These are phyloP conservation scores for Drepana falcataria DNA, from an alignment of 2,888 invertebrate genomes.

Conservation along the genomic window DNA sequence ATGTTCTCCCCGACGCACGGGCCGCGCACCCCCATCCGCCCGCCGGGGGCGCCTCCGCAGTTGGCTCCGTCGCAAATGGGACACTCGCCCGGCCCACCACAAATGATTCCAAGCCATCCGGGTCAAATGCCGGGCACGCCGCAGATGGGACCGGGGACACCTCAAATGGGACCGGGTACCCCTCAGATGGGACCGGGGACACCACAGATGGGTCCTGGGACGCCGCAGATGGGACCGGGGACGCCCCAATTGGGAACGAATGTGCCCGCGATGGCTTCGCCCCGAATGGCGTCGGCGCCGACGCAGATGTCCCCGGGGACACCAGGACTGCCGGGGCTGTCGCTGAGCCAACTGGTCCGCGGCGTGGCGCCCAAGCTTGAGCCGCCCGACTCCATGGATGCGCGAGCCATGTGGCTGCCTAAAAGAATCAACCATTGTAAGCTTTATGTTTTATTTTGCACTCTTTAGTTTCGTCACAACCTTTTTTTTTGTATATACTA, in stretches of 20 bases:
- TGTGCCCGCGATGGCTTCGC: conserved; percentile 63
- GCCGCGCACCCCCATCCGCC: conserved; percentile 52
- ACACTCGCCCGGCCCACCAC: conserved; percentile 27
- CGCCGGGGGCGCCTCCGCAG: conserved; percentile 49
- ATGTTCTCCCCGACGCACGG: conserved; percentile 68
- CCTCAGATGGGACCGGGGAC: conserved; percentile 44
- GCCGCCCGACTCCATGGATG: conserved; percentile 79
- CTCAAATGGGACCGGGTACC: conserved; percentile 38
- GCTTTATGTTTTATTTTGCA: conserved; percentile 57
- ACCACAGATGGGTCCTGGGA: conserved; percentile 47
- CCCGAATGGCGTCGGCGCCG: conserved; percentile 63
- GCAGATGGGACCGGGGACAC: conserved; percentile 32
- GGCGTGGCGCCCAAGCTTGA: conserved; percentile 79
- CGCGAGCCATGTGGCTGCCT: conserved; percentile 81
- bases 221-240: conserved; percentile 45
- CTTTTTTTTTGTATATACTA: conserved; percentile 17
- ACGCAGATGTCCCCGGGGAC: conserved; percentile 69
- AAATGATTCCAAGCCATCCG: conserved; percentile 24
- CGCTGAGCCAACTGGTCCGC: conserved; percentile 47
- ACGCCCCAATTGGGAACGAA: conserved; percentile 45
- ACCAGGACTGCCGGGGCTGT: conserved; percentile 64
- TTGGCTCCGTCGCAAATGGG: conserved; percentile 22
- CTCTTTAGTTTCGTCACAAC: conserved; percentile 12
- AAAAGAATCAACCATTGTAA: conserved; percentile 83
- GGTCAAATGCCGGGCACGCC: conserved; percentile 25